Percentiles rank a stretch among this genome's conserved stretches.
Conservation (phyloP, 2,113 vertebrate genomes). For the Albula goreensis region DNA sequence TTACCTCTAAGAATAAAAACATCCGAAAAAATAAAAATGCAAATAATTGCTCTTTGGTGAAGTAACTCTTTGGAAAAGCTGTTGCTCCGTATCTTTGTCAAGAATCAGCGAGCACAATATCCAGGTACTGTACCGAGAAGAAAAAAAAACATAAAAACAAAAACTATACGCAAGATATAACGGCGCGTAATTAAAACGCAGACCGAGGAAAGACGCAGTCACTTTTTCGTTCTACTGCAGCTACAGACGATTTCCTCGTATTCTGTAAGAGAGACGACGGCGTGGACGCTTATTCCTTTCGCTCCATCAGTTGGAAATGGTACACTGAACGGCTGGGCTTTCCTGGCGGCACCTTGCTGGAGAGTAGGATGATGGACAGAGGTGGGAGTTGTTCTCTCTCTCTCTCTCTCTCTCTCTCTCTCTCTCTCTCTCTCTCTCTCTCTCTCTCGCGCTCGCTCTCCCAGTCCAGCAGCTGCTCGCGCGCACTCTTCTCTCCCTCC, state of each 20-base stretch:
- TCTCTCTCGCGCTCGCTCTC: conserved; percentile 35
- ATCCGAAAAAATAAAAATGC: background rate
- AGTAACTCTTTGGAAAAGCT: conserved; percentile 15
- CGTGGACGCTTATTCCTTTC: conserved; percentile 18
- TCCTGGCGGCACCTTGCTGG: conserved; percentile 40
- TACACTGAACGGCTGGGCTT: conserved; percentile 33
- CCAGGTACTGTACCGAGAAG: background rate
- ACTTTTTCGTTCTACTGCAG: conserved; percentile 5
- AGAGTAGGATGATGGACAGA: conserved; percentile 47
- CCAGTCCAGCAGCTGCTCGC: conserved; percentile 25
- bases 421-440: conserved; percentile 24
- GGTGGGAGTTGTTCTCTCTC: conserved; percentile 27
- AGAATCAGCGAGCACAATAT: background rate
- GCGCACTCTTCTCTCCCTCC: conserved; percentile 27
- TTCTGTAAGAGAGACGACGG: background rate
- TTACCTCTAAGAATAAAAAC: conserved; percentile 21
- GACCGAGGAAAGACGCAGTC: background rate
- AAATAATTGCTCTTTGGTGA: conserved; percentile 8
- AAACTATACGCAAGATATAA: background rate
- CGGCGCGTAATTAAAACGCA: background rate
- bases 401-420: conserved; percentile 11
- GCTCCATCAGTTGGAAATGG: conserved; percentile 43
- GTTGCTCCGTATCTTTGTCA: conserved; percentile 11
- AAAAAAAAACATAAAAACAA: conserved; percentile 3
- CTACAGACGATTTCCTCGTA: background rate